A percentile compares a stretch with the other conserved stretches of the same genome.
phyloP scores from a whole-genome alignment of 2,888 invertebrate species.

The Leptura quadrifasciata region DNA sequence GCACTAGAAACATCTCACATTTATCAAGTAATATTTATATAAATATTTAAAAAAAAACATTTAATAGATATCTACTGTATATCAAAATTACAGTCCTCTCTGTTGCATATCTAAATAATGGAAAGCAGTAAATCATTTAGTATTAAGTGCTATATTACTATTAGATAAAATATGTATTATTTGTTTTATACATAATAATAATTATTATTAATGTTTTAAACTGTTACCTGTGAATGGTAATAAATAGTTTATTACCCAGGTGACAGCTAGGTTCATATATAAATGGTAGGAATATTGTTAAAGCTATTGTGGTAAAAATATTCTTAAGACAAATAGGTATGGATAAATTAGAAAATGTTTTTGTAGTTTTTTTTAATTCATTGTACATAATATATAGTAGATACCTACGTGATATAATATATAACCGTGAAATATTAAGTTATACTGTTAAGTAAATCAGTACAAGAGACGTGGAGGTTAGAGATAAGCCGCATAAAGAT shows the following conservation, averaged over 20 bases:
- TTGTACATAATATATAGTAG: slow-evolving; percentile 19
- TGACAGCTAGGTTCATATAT: no score
- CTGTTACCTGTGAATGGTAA: no score
- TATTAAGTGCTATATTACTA: no score
- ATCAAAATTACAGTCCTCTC: not conserved
- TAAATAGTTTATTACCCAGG: no score
- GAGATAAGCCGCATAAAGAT: slow-evolving; percentile 41
- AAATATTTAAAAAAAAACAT: not conserved
- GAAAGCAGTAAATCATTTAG: not conserved
- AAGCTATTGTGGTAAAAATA: no score
- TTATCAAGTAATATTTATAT: not conserved
- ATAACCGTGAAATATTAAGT: not conserved
- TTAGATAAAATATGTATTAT: no score
- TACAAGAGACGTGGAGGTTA: not conserved
- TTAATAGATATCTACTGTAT: not conserved
- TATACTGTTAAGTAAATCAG: not conserved
- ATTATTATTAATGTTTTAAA: no score
- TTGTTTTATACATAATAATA: no score
- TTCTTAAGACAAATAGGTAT: no score
- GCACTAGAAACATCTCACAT: no score
- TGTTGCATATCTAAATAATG: slow-evolving; percentile 1
- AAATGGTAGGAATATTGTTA: no score
- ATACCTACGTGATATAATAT: not conserved
- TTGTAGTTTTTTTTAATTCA: slow-evolving; percentile 19
- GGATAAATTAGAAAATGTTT: slow-evolving; percentile 30